These are phyloP conservation scores for Trichomalopsis sarcophagae DNA, from an alignment of 1,140 invertebrate species.

Conservation along the genomic window DNA sequence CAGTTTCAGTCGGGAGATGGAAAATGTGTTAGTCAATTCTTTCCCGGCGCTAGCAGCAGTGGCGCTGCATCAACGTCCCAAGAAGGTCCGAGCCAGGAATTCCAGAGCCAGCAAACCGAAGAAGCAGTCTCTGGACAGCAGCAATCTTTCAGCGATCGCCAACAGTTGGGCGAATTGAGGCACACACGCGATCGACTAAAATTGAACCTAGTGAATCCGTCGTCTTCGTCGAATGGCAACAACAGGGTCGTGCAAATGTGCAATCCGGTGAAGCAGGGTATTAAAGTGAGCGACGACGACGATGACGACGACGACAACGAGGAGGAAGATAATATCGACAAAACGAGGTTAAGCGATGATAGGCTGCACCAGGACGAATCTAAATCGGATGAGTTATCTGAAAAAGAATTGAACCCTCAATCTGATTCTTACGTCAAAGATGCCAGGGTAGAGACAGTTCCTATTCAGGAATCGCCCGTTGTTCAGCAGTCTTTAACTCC, in stretches of 20 bases:
- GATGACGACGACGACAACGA: constrained; percentile 44
- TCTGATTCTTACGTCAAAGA: neutral
- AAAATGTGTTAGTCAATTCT: constrained; percentile 82
- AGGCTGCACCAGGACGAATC: neutral
- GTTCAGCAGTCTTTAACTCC: neutral
- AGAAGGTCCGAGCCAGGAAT: constrained; percentile 33
- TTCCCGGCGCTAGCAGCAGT: constrained; percentile 76
- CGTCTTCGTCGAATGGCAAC: constrained; percentile 42
- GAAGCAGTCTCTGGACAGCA: constrained; percentile 25
- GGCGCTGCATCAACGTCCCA: constrained; percentile 31
- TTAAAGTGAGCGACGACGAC: constrained; percentile 27
- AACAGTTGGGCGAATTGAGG: constrained; percentile 80
- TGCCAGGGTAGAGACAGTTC: neutral
- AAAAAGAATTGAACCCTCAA: neutral
- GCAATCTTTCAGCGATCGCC: constrained; percentile 48
- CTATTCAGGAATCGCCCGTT: neutral
- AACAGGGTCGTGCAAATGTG: constrained; percentile 46
- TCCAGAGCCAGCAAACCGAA: constrained; percentile 54
- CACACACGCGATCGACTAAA: constrained; percentile 84
- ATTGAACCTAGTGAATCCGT: constrained; percentile 76
- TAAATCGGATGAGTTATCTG: constrained; percentile 36
- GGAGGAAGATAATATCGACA: constrained; percentile 43
- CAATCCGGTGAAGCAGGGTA: constrained; percentile 51
- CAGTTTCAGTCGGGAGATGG: constrained; percentile 77
- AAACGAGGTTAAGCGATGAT: constrained; percentile 35